Base-by-base conservation (phyloP, 2,113 vertebrate genomes). In the Periophthalmodon schlosseri region DNA sequence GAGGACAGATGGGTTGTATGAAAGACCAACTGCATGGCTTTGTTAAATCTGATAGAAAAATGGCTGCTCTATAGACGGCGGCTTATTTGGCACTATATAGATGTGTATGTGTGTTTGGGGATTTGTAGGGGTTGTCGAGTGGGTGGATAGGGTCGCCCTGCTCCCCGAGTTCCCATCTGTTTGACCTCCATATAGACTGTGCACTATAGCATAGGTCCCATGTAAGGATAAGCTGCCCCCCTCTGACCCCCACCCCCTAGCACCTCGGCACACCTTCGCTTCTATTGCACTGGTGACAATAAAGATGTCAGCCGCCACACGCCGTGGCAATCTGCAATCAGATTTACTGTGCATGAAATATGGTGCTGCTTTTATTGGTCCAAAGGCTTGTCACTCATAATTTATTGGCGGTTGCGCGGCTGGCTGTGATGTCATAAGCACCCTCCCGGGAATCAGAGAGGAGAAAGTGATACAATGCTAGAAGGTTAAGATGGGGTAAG, bases 271-370 rank as follows among this genome's bases (percentile, higher is more conserved):
- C 72, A 63, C 74, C 78, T 77, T 69, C 91, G 81, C 95, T 95
- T 94, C 95, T 94, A 93, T 94, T 92, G 49, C 96, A 94, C 92
- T 93, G 93, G 93, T 75, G 12, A 94, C 95, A 95, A 96, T 98
- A 97, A 98, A 97, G 95, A 96, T 96, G 96, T 96, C 96, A 96
- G 91, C 94, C 92, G 84, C 90, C 92, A 91, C 93, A 92, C 94
- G 94, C 95, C 94, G 94, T 92, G 93, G 95, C 96, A 96, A 98
- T 96, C 96, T 96, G 95, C 94, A 96, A 96, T 97, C 96, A 97
- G 97, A 97, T 97, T 97, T 97, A 98, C 96, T 96, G 96, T 95
- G 95, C 95, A 97, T 96, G 96, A 98, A 97, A 97, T 97, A 97
- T 94, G 95, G 96, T 95, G 93, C 93, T 94, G 94, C 95, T 95